Evolutionary conservation across 2,888 invertebrate genomes (phyloP).

Genomic region (Hololepta plana): DNA sequence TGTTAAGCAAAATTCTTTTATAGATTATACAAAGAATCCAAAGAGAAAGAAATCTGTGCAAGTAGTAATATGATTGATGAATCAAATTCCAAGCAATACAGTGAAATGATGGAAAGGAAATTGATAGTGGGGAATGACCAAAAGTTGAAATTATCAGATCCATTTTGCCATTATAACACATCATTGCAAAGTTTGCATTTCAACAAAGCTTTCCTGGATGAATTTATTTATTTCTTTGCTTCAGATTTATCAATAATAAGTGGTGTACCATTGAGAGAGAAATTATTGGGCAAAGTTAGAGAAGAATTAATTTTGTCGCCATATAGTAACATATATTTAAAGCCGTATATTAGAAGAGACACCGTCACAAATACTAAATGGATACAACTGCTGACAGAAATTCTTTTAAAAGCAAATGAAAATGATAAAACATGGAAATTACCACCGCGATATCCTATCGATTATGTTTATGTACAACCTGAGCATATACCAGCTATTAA

Average conservation of each 20-base stretch:
- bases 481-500: constrained; percentile 81
- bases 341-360: constrained; percentile 72
- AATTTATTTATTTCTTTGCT: constrained; percentile 5
- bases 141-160: constrained; percentile 17
- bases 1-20: too few relatives aligned
- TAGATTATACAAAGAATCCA: too few relatives aligned
- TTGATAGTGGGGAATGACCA: constrained; percentile 5
- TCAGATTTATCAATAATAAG: constrained; percentile 16
- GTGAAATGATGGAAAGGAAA: constrained; percentile 4
- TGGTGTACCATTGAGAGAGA: constrained; percentile 14
- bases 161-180: constrained; percentile 24
- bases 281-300: constrained; percentile 21
- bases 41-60: too few relatives aligned
- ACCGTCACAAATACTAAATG: constrained; percentile 45
- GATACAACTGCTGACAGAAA: constrained; percentile 49
- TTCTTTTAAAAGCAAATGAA: constrained; percentile 35
- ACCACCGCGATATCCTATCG: constrained; percentile 41
- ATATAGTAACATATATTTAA: constrained; percentile 51
- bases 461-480: constrained; percentile 75
- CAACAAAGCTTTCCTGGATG: background rate
- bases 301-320: constrained; percentile 40
- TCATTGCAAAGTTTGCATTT: constrained; percentile 19
- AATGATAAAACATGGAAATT: constrained; percentile 16
- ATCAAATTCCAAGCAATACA: too few relatives aligned
- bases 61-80: too few relatives aligned